Base-by-base conservation (phyloP, 2,888 invertebrate genomes). In the Perizoma affinitatum region DNA sequence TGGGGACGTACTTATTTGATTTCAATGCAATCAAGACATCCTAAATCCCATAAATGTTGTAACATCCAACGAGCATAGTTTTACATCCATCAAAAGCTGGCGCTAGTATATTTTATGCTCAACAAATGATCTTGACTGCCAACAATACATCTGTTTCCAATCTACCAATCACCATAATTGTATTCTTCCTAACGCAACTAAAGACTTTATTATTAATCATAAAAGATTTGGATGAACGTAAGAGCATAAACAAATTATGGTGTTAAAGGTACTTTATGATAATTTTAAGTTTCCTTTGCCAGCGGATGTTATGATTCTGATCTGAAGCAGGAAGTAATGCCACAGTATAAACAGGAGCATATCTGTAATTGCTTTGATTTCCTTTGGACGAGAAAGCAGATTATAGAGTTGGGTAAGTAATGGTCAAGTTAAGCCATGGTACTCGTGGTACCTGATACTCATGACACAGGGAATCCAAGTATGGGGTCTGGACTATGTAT, bases 221-320 rank as follows among this genome's bases (percentile, higher is more conserved):
- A 57, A 22, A 33, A 51, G 7, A 56, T 45, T 45, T 10, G 5
- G 38, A 57, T 57, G 46, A 42, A 41, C 51, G 2, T 36, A 46
- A 52, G 51, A 57, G 9, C 22, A 47, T 53, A 44, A 44, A 58
- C 53, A 49, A 53, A 53, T 42, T 46, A 41, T 48, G 36, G 40
- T 8, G 3, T 9, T 40, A 40, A 22, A 22, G 22, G 38, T 6
- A 38, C 38, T 38, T 38, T 7, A n/a, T 4, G 22, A 22, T 44
- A 44, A 44, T 44, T 11, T 22, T 11, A 6, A 7, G 59, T 46
- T 55, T 52, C 60, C 54, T 54, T 53, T n/a, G 40, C 5, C 35
- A 53, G 11, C 60, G 60, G 60, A 61, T 56, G 55, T 56, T 48
- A 43, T 52, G 60, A 61, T 58, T 61, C 52, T n/a, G 55, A 61